Conservation (phyloP, 1,140 invertebrate genomes). For the Drosophila persimilis region DNA sequence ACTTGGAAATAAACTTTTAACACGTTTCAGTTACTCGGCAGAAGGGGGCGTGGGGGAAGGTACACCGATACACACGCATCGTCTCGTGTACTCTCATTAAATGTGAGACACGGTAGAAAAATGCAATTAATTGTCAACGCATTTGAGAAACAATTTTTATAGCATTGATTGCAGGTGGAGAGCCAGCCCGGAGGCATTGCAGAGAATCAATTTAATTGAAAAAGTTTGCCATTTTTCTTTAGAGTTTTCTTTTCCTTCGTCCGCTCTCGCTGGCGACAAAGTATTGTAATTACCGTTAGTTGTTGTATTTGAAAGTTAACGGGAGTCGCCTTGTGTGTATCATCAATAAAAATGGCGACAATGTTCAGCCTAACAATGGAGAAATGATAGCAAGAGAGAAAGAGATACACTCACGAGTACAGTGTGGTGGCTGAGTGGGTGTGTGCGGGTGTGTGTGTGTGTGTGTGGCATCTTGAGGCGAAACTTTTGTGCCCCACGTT, state of each 20-base stretch:
- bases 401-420: background rate
- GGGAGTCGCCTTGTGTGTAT: constrained; percentile 20
- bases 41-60: background rate
- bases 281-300: constrained; percentile 46
- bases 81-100: constrained; percentile 35
- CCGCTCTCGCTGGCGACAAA: constrained; percentile 15
- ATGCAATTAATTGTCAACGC: constrained; percentile 71
- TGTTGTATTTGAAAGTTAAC: constrained; percentile 29
- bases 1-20: constrained; percentile 49
- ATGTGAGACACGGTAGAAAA: constrained; percentile 41
- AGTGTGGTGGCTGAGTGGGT: background rate
- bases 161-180: constrained; percentile 52
- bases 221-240: constrained; percentile 48
- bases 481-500: constrained; percentile 48
- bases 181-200: too few species aligned
- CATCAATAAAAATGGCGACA: constrained; percentile 70
- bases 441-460: background rate
- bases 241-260: background rate
- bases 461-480: too few species aligned
- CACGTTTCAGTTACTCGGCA: constrained; percentile 51
- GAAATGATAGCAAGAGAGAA: constrained; percentile 14
- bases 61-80: background rate
- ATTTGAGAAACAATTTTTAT: constrained; percentile 50
- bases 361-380: constrained; percentile 41
- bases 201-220: constrained; percentile 61